These are phyloP conservation scores for Reinhardtius hippoglossoides DNA, from an alignment of 2,113 vertebrate species.

Conservation along the genomic window DNA sequence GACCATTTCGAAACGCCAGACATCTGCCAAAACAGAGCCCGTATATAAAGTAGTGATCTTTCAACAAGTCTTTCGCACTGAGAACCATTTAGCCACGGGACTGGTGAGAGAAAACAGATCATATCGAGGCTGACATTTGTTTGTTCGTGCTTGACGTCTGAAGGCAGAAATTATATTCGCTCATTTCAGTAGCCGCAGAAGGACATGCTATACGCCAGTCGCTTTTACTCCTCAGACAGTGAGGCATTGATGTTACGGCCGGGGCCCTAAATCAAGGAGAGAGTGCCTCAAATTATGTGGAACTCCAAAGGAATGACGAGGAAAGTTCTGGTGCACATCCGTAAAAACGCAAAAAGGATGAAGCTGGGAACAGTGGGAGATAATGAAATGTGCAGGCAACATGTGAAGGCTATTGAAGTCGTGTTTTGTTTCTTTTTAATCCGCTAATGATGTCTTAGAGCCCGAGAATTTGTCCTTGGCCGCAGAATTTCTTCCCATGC, in stretches of 20 bases:
- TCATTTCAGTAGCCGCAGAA: constrained; percentile 46
- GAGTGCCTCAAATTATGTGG: constrained; percentile 66
- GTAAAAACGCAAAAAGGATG: constrained; percentile 41
- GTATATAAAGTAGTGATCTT: constrained; percentile 49
- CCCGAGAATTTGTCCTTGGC: constrained; percentile 52
- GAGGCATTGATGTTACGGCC: constrained; percentile 54
- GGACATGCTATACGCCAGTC: constrained; percentile 34
- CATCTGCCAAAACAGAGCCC: constrained; percentile 40
- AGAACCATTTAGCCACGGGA: neutral
- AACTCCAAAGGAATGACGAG: constrained; percentile 55
- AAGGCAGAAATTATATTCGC: constrained; percentile 52
- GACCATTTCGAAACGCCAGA: constrained; percentile 43
- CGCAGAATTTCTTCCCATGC: constrained; percentile 75
- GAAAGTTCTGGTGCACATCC: constrained; percentile 33
- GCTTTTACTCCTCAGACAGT: constrained; percentile 40
- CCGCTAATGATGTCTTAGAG: constrained; percentile 72
- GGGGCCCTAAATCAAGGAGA: constrained; percentile 55
- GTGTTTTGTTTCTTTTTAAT: constrained; percentile 49
- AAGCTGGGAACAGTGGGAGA: constrained; percentile 57
- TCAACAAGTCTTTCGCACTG: constrained; percentile 43
- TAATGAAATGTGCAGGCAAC: constrained; percentile 76
- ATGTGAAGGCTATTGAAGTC: constrained; percentile 60
- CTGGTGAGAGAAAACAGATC: constrained; percentile 59
- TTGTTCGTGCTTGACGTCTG: constrained; percentile 48
- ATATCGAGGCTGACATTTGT: constrained; percentile 56